These are phyloP conservation scores for Zygogramma bicolorata DNA, from an alignment of 2,888 invertebrate species.

Conservation along the genomic window DNA sequence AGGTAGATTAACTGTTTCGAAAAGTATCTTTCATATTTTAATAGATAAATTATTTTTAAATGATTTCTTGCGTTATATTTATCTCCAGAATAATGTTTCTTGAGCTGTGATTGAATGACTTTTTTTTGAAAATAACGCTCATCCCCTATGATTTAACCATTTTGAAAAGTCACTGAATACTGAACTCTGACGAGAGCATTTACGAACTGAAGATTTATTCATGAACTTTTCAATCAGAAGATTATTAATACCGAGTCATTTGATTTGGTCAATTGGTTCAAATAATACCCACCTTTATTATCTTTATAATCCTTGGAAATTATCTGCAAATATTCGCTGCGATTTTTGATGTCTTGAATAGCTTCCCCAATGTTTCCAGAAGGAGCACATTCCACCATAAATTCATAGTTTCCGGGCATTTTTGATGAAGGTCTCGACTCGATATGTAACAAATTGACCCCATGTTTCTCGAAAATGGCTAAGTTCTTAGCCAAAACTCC, in stretches of 20 bases:
- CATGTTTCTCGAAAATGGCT: constrained; percentile 85
- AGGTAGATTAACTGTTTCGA: too few species aligned
- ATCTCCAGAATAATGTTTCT: too few species aligned
- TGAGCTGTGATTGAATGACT: too few species aligned
- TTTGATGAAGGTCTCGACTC: constrained; percentile 92
- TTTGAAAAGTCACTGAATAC: too few species aligned
- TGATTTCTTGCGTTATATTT: too few species aligned
- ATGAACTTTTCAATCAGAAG: too few species aligned
- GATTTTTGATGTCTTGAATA: constrained; percentile 78
- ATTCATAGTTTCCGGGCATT: constrained; percentile 84
- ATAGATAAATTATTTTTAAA: too few species aligned
- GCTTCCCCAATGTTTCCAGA: constrained; percentile 81
- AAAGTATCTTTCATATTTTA: too few species aligned
- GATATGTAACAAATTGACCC: constrained; percentile 90
- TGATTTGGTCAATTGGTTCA: neutral
- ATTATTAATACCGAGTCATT: constrained; percentile 42
- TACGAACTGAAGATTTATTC: too few species aligned
- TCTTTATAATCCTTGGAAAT: constrained; percentile 90
- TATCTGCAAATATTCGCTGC: constrained; percentile 85
- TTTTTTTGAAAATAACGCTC: too few species aligned
- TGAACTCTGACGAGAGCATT: too few species aligned
- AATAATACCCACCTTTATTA: constrained; percentile 71
- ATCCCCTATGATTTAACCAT: too few species aligned
- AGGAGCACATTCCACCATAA: constrained; percentile 93
- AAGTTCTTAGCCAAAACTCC: constrained; percentile 91